phyloP scores from a whole-genome alignment of 2,113 vertebrate genomes.

The Cepphus grylle region DNA sequence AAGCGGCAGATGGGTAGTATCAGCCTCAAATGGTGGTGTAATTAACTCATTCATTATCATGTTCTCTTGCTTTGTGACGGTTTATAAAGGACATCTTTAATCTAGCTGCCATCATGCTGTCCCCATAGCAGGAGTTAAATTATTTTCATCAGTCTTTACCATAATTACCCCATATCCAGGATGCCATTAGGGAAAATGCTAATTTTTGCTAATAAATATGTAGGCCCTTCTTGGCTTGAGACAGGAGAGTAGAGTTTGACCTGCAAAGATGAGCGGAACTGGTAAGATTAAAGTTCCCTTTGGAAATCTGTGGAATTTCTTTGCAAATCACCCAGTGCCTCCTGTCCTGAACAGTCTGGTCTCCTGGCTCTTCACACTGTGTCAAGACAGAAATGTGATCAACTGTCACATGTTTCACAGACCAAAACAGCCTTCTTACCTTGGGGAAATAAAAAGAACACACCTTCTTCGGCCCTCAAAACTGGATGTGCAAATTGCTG shows the following conservation, averaged over 20 bases:
- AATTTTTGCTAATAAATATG: neutral
- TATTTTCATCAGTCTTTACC: conserved; percentile 18
- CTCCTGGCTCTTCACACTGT: neutral
- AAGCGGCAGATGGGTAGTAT: conserved; percentile 70
- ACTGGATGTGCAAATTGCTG: neutral
- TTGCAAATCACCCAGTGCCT: neutral
- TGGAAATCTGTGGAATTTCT: neutral
- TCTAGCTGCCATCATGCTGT: conserved; percentile 12
- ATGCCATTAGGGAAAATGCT: neutral
- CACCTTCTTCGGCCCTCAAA: neutral
- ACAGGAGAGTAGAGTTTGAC: neutral
- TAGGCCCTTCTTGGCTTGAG: neutral
- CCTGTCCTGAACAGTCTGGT: neutral
- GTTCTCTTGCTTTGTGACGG: neutral
- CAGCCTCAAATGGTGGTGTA: conserved; percentile 54
- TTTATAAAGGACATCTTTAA: conserved; percentile 51
- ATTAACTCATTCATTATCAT: conserved; percentile 78
- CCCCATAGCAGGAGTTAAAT: conserved; percentile 25
- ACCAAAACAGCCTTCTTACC: neutral
- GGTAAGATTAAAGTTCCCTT: neutral
- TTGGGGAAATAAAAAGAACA: neutral
- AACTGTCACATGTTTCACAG: neutral
- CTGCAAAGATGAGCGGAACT: neutral
- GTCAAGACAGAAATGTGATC: neutral
- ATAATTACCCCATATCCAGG: neutral